A percentile compares a stretch with the other conserved stretches of the same genome.
These are phyloP conservation scores for Gryllus bimaculatus DNA, from an alignment of 1,140 invertebrate species.

Conservation along the genomic window DNA sequence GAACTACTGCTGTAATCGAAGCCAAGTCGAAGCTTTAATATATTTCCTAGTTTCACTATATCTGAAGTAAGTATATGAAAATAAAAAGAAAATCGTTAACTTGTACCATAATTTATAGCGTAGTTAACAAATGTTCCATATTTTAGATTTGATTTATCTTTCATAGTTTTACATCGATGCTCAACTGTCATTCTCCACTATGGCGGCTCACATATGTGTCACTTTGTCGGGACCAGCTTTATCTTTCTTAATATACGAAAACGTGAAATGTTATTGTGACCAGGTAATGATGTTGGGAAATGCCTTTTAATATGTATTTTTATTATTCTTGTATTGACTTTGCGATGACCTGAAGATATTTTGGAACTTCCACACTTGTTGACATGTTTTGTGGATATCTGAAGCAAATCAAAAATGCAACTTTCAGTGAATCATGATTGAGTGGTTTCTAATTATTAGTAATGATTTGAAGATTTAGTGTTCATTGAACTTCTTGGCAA, in stretches of 20 bases:
- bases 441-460: no score
- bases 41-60: not conserved
- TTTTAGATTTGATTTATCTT: not conserved
- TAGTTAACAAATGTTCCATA: not conserved
- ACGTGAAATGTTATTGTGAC: conserved; percentile 42
- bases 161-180: no score
- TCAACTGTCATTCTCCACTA: conserved; percentile 7
- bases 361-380: not conserved
- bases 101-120: not conserved
- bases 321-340: not conserved
- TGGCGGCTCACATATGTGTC: conserved; percentile 17
- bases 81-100: no score
- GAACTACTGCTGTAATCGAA: not conserved
- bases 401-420: no score
- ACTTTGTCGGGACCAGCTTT: conserved; percentile 41
- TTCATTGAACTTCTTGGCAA: no score
- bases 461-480: no score
- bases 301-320: not conserved
- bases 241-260: conserved; percentile 51
- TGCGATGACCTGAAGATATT: no score
- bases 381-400: not conserved
- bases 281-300: conserved; percentile 39
- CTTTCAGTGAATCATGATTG: no score
- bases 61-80: no score
- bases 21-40: not conserved